phyloP scores from a whole-genome alignment of 2,113 vertebrate species.

The Seriola dumerili region DNA sequence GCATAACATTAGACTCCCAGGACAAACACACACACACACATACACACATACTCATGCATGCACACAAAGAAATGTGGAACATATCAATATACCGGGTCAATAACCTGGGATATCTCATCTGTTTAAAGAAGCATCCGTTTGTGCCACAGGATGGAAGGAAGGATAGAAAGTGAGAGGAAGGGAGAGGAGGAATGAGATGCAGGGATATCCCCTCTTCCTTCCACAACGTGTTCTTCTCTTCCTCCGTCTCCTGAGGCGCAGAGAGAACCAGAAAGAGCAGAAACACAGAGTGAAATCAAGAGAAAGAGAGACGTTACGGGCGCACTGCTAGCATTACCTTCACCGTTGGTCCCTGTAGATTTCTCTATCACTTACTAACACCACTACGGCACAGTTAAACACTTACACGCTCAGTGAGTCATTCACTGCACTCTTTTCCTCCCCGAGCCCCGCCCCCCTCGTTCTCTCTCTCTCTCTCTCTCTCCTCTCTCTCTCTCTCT shows the following conservation, averaged over 20 bases:
- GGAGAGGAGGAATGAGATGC: constrained; percentile 31
- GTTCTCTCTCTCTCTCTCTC: constrained; percentile 28
- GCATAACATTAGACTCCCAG: constrained; percentile 71
- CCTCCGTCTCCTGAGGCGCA: constrained; percentile 34
- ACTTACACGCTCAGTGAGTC: constrained; percentile 71
- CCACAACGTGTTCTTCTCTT: constrained; percentile 34
- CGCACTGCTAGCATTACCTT: constrained; percentile 49
- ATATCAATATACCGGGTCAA: constrained; percentile 68
- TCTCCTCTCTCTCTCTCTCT: constrained; percentile 15
- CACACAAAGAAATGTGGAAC: constrained; percentile 51
- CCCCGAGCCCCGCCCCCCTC: background rate
- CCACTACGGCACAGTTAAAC: constrained; percentile 72
- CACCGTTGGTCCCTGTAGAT: constrained; percentile 54
- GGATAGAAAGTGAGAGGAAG: constrained; percentile 26
- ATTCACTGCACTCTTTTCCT: constrained; percentile 46
- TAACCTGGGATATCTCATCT: constrained; percentile 67
- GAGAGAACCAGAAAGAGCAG: constrained; percentile 24
- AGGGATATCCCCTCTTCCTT: constrained; percentile 52
- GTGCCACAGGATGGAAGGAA: constrained; percentile 33
- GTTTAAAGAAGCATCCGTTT: constrained; percentile 56
- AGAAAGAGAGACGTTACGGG: constrained; percentile 36
- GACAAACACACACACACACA: constrained; percentile 56
- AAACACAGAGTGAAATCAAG: constrained; percentile 34
- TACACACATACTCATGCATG: constrained; percentile 6
- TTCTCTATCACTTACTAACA: constrained; percentile 71